Base-by-base conservation (phyloP, 2,113 vertebrate species). In the Chrysochloris asiatica region DNA sequence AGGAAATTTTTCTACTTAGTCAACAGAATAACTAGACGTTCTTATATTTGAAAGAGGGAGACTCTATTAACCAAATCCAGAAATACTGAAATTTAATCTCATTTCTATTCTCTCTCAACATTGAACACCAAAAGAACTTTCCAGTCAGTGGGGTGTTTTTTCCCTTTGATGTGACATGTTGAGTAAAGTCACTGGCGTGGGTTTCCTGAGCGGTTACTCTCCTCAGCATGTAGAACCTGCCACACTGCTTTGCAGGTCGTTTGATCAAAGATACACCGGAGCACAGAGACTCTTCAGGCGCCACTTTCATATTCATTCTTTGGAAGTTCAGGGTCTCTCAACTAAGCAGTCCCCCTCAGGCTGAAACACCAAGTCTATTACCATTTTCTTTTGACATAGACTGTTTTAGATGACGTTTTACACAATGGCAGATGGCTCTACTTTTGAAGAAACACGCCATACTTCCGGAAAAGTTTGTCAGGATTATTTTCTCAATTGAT, bases 21-120 rank as follows among this genome's bases (percentile, higher is more conserved):
- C 54, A 86, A 86, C 61, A 92, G 43, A 86, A 93, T 94, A 10
- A 47, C 43, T 83, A 84, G 30, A 79, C 75, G 36, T 92, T 73
- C 92, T 84, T 93, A 43, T 61, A 82, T 78, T 91, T 87, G 56
- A 87, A 81, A 92, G 67, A 63, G 30, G 76, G 45, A 86, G 61
- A 88, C 75, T 89, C 85, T 92, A 92, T 54, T 92, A 92, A 95
- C 78, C 63, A 89, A 93, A 93, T 89, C 92, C 92, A 96, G 94
- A 96, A 94, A 94, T 78, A 65, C 48, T 82, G 93, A 93, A 94
- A 94, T 79, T 91, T 85, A 79, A 93, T 92, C 84, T 92, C 72
- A 86, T 91, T 92, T 93, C 92, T 93, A 82, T 89, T 93, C 93
- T 95, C 80, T 91, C 81, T 86, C 69, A 87, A 95, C 81, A 94